Percentiles rank a stretch among this genome's conserved stretches.
Evolutionary conservation across 2,888 invertebrate species (phyloP).

Genomic region (Heliconius ethilla): DNA sequence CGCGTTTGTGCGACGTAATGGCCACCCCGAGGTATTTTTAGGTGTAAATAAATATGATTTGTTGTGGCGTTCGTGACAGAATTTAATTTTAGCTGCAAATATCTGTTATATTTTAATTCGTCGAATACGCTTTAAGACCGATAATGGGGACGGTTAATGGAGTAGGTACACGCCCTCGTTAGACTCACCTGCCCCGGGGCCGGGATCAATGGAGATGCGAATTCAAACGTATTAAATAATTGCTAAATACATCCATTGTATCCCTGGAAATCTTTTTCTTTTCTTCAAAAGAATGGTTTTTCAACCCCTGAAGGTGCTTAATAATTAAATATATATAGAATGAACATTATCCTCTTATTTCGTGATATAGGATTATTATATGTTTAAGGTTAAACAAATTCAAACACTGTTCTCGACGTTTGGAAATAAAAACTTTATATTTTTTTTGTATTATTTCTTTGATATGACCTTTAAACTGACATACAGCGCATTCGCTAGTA

Average conservation of each 20-base stretch:
- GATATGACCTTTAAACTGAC: neutral
- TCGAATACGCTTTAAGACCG: conserved; percentile 58
- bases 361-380: neutral
- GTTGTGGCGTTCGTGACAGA: conserved; percentile 78
- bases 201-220: conserved; percentile 34
- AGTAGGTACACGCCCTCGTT: conserved; percentile 40
- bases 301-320: conserved; percentile 21
- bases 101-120: conserved; percentile 75
- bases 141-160: conserved; percentile 44
- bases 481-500: neutral
- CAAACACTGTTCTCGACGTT: conserved; percentile 3
- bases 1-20: conserved; percentile 75
- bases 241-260: conserved; percentile 35
- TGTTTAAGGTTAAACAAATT: conserved; percentile 1
- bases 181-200: conserved; percentile 40
- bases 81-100: conserved; percentile 78
- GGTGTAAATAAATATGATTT: conserved; percentile 82
- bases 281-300: conserved; percentile 18
- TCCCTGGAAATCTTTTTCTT: conserved; percentile 20
- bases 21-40: conserved; percentile 81
- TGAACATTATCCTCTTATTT: neutral
- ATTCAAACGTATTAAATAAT: conserved; percentile 38
- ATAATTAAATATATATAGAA: conserved; percentile 13
- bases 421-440: neutral
- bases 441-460: neutral